phyloP scores from a whole-genome alignment of 92 coral and sea anemone species.

The Epizoanthus fatuus region DNA sequence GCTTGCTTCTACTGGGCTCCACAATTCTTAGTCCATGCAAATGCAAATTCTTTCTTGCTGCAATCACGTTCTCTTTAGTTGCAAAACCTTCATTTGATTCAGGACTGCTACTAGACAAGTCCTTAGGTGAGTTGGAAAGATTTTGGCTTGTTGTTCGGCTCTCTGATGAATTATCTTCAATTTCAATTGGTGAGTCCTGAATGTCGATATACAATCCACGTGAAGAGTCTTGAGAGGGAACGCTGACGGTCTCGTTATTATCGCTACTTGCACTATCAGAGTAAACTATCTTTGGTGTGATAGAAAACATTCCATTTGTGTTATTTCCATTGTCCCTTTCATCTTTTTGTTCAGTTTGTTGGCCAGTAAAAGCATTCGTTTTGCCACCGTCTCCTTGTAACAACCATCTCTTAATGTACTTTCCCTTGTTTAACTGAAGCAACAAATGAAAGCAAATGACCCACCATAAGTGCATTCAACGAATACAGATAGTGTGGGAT shows the following conservation, averaged over 20 bases:
- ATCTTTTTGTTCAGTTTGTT: conserved; percentile 40
- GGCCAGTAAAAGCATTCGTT: neutral
- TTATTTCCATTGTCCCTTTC: conserved; percentile 14
- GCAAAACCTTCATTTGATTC: conserved; percentile 36
- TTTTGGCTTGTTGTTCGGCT: conserved; percentile 32
- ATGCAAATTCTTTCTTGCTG: conserved; percentile 48
- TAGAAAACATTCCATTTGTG: neutral
- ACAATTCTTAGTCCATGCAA: conserved; percentile 55
- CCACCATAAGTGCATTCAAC: too few species aligned
- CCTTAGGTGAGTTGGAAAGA: conserved; percentile 48
- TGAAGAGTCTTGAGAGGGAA: conserved; percentile 50
- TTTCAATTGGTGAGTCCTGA: conserved; percentile 31
- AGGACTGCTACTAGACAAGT: conserved; percentile 21
- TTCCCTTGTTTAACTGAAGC: conserved; percentile 74
- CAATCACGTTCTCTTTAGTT: conserved; percentile 28
- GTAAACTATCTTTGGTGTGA: conserved; percentile 59
- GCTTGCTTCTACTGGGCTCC: conserved; percentile 60
- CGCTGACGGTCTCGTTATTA: conserved; percentile 52
- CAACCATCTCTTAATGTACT: conserved; percentile 68
- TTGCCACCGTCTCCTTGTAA: conserved; percentile 14
- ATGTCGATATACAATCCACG: conserved; percentile 44
- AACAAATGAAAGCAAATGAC: neutral
- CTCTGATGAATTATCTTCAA: conserved; percentile 9
- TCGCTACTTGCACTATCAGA: conserved; percentile 70
- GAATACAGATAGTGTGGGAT: too few species aligned